These are phyloP conservation scores for Scelioninae gen. 2 DNA, from an alignment of 2,888 invertebrate species.

Conservation along the genomic window DNA sequence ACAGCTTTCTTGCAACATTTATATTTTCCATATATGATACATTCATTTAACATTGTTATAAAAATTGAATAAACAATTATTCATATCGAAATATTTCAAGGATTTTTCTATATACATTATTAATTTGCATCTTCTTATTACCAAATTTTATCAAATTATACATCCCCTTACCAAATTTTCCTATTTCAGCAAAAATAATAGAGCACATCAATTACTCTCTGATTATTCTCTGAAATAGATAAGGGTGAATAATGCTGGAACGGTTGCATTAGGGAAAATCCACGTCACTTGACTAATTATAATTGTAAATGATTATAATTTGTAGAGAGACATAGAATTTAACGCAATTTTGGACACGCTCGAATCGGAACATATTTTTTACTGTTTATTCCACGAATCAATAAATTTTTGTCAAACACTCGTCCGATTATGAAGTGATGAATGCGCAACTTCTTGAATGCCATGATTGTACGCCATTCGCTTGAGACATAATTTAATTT, in stretches of 20 bases:
- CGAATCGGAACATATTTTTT: neutral
- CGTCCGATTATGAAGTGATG: no score
- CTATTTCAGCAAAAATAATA: neutral
- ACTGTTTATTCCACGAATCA: neutral
- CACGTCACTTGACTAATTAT: neutral
- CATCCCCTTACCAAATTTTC: neutral
- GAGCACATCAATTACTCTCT: neutral
- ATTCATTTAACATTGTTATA: no score
- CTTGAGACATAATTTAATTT: slow-evolving; percentile 7
- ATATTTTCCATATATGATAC: no score
- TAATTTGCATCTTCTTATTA: no score
- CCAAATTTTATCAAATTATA: no score
- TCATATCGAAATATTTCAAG: no score
- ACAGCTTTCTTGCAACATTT: no score
- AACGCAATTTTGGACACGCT: no score
- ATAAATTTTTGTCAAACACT: neutral
- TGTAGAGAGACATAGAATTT: no score
- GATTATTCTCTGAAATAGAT: slow-evolving; percentile 2
- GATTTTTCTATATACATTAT: no score
- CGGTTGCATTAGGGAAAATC: slow-evolving; percentile 1
- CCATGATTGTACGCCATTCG: slow-evolving; percentile 9
- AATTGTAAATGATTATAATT: slow-evolving; percentile 11
- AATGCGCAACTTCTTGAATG: neutral
- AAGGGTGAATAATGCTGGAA: slow-evolving; percentile 1
- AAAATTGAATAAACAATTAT: no score